Evolutionary conservation across 2,113 vertebrate genomes (phyloP).

Genomic region (Plestiodon gilberti): DNA sequence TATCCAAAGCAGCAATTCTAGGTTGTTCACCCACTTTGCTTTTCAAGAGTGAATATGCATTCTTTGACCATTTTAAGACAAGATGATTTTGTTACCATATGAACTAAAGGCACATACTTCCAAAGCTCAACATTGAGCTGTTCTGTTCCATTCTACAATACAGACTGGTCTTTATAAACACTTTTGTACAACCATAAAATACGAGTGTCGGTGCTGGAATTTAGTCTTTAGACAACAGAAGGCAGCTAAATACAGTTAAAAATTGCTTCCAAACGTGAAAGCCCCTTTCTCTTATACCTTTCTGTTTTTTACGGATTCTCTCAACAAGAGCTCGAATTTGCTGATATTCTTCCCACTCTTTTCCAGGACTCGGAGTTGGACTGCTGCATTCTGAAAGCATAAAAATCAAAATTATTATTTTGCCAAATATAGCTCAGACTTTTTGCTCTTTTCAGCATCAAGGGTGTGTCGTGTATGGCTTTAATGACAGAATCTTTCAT

Average conservation of each 20-base stretch:
- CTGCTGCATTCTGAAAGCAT: conserved; percentile 89
- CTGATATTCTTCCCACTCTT: conserved; percentile 96
- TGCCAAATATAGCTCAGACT: background rate
- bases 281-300: conserved; percentile 77
- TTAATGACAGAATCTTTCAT: background rate
- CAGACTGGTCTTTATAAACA: background rate
- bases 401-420: background rate
- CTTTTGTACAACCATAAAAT: background rate
- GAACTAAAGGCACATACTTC: background rate
- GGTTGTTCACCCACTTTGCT: background rate
- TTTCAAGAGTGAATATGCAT: background rate
- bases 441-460: background rate
- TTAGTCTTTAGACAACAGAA: background rate
- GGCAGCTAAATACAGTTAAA: background rate
- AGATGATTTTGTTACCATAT: background rate
- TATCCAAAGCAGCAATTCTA: background rate
- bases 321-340: conserved; percentile 93
- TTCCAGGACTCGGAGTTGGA: conserved; percentile 87
- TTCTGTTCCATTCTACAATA: background rate
- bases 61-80: conserved; percentile 27
- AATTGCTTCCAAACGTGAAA: background rate
- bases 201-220: background rate
- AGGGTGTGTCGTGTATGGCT: background rate
- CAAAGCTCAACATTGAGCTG: background rate
- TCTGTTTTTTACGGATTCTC: conserved; percentile 97